A percentile compares a stretch with the other conserved stretches of the same genome.
Evolutionary conservation across 2,113 vertebrate species (phyloP).

Genomic region (Apteryx owenii): DNA sequence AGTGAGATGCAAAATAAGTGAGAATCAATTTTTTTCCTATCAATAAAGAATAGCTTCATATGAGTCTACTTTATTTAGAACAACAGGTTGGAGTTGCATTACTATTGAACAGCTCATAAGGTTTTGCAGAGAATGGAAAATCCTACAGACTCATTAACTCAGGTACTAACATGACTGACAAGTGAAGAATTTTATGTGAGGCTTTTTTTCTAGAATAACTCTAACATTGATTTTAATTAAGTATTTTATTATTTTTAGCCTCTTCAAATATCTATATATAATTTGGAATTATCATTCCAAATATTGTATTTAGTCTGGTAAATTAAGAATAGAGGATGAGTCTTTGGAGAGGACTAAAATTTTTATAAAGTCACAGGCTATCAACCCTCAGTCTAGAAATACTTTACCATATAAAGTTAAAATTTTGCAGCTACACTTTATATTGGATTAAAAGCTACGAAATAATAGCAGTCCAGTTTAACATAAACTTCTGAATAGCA

Average conservation of each 20-base stretch:
- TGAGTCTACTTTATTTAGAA: not conserved
- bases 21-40: not conserved
- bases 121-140: not conserved
- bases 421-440: not conserved
- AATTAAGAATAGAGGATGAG: not conserved
- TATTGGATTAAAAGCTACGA: not conserved
- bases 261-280: not conserved
- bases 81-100: not conserved
- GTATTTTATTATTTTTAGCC: not conserved
- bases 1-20: not conserved
- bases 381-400: not conserved
- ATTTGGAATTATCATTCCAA: not conserved
- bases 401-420: not conserved
- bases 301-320: not conserved
- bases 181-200: not conserved
- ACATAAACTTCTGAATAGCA: not conserved
- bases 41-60: not conserved
- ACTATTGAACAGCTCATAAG: not conserved
- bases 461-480: not conserved
- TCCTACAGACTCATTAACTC: not conserved
- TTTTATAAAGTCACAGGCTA: not conserved
- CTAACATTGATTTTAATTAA: not conserved
- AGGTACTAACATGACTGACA: fast-evolving
- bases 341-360: not conserved
- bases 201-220: not conserved